Percentiles rank a stretch among this genome's conserved stretches.
phyloP scores from a whole-genome alignment of 2,888 invertebrate genomes.

The Sussaba pulchella region DNA sequence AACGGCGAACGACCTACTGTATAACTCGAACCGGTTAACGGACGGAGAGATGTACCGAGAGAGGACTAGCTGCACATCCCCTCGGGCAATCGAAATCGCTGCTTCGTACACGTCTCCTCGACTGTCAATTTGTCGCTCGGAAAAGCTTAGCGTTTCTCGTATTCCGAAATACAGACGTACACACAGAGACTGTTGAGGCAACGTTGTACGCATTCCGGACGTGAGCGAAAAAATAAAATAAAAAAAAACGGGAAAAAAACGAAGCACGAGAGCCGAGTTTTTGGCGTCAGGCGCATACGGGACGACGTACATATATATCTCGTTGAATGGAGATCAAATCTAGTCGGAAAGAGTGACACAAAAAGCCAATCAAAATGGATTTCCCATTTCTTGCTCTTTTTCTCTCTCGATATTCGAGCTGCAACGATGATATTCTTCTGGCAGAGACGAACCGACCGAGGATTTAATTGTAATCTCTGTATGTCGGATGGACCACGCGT shows the following conservation, averaged over 20 bases:
- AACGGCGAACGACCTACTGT: conserved; percentile 47
- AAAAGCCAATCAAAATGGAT: conserved; percentile 48
- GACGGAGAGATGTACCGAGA: not conserved
- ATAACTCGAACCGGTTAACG: conserved; percentile 28
- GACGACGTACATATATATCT: not conserved
- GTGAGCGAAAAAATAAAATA: not conserved
- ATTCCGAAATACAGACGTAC: conserved; percentile 29
- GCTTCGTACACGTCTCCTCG: conserved; percentile 47
- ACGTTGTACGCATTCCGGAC: conserved; percentile 28
- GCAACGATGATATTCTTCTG: conserved; percentile 33
- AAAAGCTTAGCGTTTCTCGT: conserved; percentile 54
- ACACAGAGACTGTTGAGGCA: conserved; percentile 17
- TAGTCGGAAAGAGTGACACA: conserved; percentile 35
- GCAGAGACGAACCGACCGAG: conserved; percentile 17
- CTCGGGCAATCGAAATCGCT: conserved; percentile 64
- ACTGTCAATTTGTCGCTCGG: conserved; percentile 62
- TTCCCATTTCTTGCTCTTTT: not conserved
- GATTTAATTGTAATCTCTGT: conserved; percentile 33
- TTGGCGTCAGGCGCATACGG: conserved; percentile 20
- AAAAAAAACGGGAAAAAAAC: not conserved
- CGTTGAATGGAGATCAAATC: conserved; percentile 8
- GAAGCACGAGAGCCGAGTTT: not conserved
- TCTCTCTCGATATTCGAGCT: conserved; percentile 7
- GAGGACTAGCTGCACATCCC: conserved; percentile 30
- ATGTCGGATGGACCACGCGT: not conserved